phyloP scores from a whole-genome alignment of 2,888 invertebrate species.

The Oligia fasciuncula region DNA sequence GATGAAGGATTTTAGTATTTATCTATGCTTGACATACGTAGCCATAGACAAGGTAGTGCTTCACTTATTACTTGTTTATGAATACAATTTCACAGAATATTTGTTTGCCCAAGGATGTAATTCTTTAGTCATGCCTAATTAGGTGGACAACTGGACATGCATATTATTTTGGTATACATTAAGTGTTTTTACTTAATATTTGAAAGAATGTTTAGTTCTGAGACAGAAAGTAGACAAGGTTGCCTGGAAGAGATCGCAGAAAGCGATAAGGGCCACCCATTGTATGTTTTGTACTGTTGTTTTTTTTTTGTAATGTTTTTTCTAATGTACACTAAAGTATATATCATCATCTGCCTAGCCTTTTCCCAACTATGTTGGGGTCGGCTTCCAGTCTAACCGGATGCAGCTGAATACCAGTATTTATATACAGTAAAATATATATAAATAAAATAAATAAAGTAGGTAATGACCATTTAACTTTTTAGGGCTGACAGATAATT shows the following conservation, averaged over 20 bases:
- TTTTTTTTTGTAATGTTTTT: neutral
- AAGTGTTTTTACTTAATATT: neutral
- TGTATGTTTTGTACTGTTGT: too few relatives aligned
- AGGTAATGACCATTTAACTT: neutral
- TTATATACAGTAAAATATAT: too few relatives aligned
- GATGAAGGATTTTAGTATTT: conserved; percentile 19
- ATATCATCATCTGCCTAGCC: too few relatives aligned
- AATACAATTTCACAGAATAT: conserved; percentile 18
- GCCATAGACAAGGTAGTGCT: conserved; percentile 19
- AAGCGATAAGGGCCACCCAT: neutral
- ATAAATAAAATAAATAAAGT: neutral
- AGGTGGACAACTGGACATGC: conserved; percentile 12
- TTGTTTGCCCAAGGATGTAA: conserved; percentile 33
- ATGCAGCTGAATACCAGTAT: too few relatives aligned
- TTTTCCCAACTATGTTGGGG: too few relatives aligned
- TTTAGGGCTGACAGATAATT: too few relatives aligned
- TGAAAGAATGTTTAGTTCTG: neutral
- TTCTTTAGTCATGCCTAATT: conserved; percentile 47
- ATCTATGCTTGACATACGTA: neutral
- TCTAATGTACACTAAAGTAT: too few relatives aligned
- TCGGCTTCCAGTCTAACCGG: too few relatives aligned
- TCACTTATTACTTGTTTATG: conserved; percentile 1
- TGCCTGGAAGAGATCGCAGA: neutral
- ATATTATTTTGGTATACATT: conserved; percentile 46
- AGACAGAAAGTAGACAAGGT: neutral